Evolutionary conservation across 37 sponge, comb jelly and placozoan species (phyloP), one percentile per base, ranked within the genome.

Genomic region (Haliclona indistincta): DNA sequence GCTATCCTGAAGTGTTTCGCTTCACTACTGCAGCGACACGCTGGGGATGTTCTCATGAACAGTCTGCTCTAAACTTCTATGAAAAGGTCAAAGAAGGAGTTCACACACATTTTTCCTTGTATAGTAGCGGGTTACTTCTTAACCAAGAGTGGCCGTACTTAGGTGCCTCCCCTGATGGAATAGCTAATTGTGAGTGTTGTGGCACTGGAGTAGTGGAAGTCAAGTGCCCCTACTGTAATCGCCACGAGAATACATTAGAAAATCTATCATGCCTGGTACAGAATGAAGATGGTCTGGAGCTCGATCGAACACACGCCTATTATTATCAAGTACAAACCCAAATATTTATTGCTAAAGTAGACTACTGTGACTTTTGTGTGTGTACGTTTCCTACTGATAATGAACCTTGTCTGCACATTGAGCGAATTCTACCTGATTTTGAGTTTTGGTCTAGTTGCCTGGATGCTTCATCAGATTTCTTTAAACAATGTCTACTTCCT

Each of bases 161-260:
- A 11, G 83, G 79, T 70, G 87, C 87, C 38, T 72, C 83, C 17
- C 91, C 86, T 41, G 91, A 90, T 74, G 82, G 83, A 41, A 20
- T 77, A 25, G 75, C 76, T 6, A 68, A 41, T 33, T 86, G 87
- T 51, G 7, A 56, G 15, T 90, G 87, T 53, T 90, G 87, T 66
- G 73, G 86, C 0, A 39, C 79, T 32, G 86, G 91, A 1, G 38
- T 89, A 40, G 79, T 38, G 40, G 85, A 84, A 71, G 61, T 84
- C 3, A 84, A 85, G 64, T 78, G 75, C 41, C 85, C 85, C 51
- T 85, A 78, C 40, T 64, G 73, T 54, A 64, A 78, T 36, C 60
- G 40, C 34, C 72, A 65, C 49, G 73, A 63, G 13, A 15, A 29
- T 38, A n/a, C n/a, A n/a, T n/a, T n/a, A n/a, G n/a, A n/a, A n/a